Evolutionary conservation across 2,888 invertebrate genomes (phyloP).

Genomic region (Mesochorus sp.): DNA sequence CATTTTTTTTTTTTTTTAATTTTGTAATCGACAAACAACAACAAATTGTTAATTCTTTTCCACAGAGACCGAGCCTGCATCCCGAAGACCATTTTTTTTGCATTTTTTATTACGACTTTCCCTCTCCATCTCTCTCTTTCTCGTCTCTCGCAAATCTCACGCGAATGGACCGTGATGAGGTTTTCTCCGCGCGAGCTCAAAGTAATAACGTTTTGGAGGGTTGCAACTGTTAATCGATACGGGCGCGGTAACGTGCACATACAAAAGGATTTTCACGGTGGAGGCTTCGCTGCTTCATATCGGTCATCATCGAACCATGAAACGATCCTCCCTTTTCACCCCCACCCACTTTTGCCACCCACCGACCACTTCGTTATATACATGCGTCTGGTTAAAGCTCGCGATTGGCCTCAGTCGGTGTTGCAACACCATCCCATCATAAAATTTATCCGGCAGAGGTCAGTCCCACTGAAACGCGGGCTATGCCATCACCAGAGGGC

Average conservation of each 20-base stretch:
- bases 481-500: not conserved
- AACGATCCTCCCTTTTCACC: constrained; percentile 38
- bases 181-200: constrained; percentile 26
- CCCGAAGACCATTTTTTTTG: not conserved
- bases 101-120: not conserved
- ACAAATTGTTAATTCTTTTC: too few species aligned
- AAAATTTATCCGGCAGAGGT: constrained; percentile 7
- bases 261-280: constrained; percentile 39
- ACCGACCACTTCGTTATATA: constrained; percentile 11
- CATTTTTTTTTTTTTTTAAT: too few species aligned
- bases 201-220: constrained; percentile 44
- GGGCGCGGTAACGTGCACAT: constrained; percentile 30
- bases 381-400: constrained; percentile 22
- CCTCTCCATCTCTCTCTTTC: not conserved
- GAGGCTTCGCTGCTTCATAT: constrained; percentile 37
- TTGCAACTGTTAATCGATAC: constrained; percentile 49
- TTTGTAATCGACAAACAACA: too few species aligned
- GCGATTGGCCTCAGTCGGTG: constrained; percentile 3
- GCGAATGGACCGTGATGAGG: constrained; percentile 32
- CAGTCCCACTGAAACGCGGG: not conserved
- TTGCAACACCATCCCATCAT: not conserved
- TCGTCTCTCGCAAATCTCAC: too few species aligned
- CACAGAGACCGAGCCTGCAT: too few species aligned
- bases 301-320: constrained; percentile 41
- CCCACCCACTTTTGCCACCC: too few species aligned